Evolutionary conservation across 1,140 invertebrate genomes (phyloP), one percentile per base, ranked within the genome.

Genomic region (Drosophila baimaii): DNA sequence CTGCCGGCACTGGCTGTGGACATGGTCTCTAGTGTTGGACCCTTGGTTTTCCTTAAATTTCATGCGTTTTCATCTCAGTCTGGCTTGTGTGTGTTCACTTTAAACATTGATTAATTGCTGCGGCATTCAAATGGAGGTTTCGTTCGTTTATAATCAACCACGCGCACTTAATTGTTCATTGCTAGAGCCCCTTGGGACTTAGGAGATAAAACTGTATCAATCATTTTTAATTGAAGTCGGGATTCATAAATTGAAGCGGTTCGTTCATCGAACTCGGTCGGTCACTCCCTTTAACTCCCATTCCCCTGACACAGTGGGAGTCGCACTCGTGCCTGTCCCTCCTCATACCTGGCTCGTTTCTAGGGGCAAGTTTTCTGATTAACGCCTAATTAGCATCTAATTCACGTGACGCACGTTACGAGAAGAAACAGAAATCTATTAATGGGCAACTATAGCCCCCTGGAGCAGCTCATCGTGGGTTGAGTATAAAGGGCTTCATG

Each of bases 71-170:
- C 79, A 81, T 83, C 47, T 55, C 72, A 33, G 17, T 35, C 31
- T 33, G 44, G 21, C 17, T 43, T 64, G 58, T 37, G 12, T 33
- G 66, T 35, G 58, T 81, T 77, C 69, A 58, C 65, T 86, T 73
- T 49, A 59, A 63, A 69, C 73, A 52, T 77, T 89, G 84, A 89
- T 89, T 89, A 89, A 90, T 89, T 77, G 77, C 54, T 77, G 80
- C 73, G 54, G 72, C 71, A 88, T 71, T 71, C 31, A 58, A 72
- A 82, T 86, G 49, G 84, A 70, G 84, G 76, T 56, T 80, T 83
- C 27, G 27, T 27, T 79, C 63, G 79, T 89, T 89, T 89, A 62
- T 74, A 66, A 71, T 56, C 80, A 58, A 75, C 75, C 52, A 44
- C 68, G 35, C 56, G 70, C 57, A 62, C 58, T 58, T 35, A 49